These are phyloP conservation scores for Hipposideros larvatus DNA, from an alignment of 2,797 vertebrate species.

Conservation along the genomic window DNA sequence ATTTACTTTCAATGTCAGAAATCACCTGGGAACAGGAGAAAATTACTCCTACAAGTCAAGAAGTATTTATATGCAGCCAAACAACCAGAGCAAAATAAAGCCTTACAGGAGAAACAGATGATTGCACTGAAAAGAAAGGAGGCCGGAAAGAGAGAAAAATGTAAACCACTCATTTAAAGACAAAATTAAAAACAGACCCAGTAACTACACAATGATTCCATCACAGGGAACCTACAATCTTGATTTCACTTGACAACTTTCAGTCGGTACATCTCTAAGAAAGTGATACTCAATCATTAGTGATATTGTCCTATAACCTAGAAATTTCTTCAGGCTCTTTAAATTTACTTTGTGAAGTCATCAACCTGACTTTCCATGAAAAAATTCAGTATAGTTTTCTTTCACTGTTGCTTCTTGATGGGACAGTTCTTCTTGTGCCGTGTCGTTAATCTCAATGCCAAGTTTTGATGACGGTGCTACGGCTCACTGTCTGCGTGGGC, in stretches of 20 bases:
- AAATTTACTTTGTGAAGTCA: neutral
- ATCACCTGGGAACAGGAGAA: conserved; percentile 41
- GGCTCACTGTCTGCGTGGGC: neutral
- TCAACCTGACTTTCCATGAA: neutral
- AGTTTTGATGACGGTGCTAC: neutral
- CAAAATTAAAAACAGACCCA: neutral
- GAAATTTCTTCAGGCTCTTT: conserved; percentile 24
- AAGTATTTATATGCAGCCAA: conserved; percentile 59
- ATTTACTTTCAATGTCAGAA: conserved; percentile 67
- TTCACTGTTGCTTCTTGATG: neutral
- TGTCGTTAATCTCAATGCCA: neutral
- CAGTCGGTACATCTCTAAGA: neutral
- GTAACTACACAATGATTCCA: neutral
- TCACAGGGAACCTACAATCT: neutral
- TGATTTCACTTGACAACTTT: neutral
- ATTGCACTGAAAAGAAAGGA: neutral
- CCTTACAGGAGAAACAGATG: neutral
- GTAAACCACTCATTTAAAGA: conserved; percentile 17
- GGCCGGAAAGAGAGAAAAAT: neutral
- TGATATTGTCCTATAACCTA: neutral
- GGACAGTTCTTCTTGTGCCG: neutral
- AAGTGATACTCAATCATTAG: neutral
- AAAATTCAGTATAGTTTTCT: neutral
- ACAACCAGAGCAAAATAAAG: conserved; percentile 66
- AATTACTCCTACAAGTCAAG: conserved; percentile 53